Evolutionary conservation across 92 coral and sea anemone genomes (phyloP).

Genomic region (Desmophyllum pertusum): DNA sequence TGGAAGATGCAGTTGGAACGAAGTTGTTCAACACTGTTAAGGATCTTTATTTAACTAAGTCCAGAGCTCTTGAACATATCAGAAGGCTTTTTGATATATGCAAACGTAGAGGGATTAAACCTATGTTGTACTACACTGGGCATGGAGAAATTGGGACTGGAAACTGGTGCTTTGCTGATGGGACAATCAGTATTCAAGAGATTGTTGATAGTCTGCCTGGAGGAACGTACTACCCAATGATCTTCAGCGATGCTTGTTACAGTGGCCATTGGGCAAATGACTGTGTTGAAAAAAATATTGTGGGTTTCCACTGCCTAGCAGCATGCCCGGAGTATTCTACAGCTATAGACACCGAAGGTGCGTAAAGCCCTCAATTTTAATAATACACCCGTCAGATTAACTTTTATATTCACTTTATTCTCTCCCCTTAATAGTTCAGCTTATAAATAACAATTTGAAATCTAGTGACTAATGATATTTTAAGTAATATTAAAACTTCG

Average conservation of each 20-base stretch:
- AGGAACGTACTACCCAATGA: background rate
- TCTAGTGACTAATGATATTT: no score
- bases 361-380: background rate
- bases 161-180: conserved; percentile 16
- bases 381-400: background rate
- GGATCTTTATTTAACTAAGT: background rate
- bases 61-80: background rate
- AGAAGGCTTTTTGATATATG: background rate
- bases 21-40: background rate
- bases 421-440: no score
- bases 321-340: conserved; percentile 8
- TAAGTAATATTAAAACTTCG: no score
- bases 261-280: conserved; percentile 28
- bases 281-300: background rate
- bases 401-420: no score
- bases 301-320: background rate
- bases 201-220: background rate
- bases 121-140: conserved; percentile 16
- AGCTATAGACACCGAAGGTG: background rate
- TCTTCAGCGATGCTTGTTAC: conserved; percentile 13
- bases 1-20: background rate
- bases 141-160: conserved; percentile 22
- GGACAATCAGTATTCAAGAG: conserved; percentile 14
- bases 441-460: no score
- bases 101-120: background rate